Evolutionary conservation across 2,888 invertebrate genomes (phyloP).

Genomic region (Oscheius myriophilus): DNA sequence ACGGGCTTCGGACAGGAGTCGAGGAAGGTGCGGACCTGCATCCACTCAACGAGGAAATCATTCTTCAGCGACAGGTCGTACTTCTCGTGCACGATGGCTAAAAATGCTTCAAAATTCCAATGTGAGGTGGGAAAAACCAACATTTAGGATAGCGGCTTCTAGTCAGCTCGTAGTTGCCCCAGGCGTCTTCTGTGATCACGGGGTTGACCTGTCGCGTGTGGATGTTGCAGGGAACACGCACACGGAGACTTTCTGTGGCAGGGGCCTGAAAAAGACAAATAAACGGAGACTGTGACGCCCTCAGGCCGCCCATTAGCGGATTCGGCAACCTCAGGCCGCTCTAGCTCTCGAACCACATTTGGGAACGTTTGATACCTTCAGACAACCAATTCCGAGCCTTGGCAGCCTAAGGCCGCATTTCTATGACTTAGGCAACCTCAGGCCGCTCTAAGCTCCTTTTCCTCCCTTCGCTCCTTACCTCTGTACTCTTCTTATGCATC

Average conservation of each 20-base stretch:
- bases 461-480: constrained; percentile 25
- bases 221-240: constrained; percentile 27
- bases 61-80: constrained; percentile 18
- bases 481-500: constrained; percentile 19
- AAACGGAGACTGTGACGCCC: background rate
- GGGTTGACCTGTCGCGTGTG: constrained; percentile 59
- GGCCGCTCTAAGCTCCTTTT: too few relatives aligned
- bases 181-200: constrained; percentile 46
- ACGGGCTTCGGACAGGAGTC: constrained; percentile 51
- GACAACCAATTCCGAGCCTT: too few relatives aligned
- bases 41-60: constrained; percentile 54
- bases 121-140: background rate
- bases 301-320: too few relatives aligned
- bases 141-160: background rate
- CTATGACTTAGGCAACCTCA: too few relatives aligned
- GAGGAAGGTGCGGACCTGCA: constrained; percentile 52
- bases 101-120: background rate
- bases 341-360: too few relatives aligned
- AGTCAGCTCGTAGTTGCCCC: constrained; percentile 53
- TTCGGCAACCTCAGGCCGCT: too few relatives aligned
- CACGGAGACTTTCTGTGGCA: background rate
- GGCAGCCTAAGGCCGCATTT: too few relatives aligned
- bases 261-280: background rate
- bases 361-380: too few relatives aligned
- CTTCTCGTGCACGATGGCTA: constrained; percentile 13